Evolutionary conservation across 2,113 vertebrate genomes (phyloP).

Genomic region (Neolamprologus brichardi): DNA sequence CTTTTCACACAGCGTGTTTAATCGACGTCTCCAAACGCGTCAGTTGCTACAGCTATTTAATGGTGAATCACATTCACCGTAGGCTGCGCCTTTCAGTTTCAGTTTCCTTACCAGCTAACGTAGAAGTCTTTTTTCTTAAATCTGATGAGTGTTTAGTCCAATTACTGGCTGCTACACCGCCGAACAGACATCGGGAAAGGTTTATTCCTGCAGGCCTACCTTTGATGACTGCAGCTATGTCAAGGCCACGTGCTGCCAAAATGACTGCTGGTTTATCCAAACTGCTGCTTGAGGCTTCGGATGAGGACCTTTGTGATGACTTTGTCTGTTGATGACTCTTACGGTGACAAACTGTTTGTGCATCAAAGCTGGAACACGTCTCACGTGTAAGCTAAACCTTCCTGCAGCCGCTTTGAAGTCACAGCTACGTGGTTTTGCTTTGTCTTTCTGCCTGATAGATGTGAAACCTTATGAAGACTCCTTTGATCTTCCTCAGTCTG

Average conservation of each 20-base stretch:
- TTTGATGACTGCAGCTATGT: neutral
- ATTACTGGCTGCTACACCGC: neutral
- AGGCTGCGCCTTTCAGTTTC: neutral
- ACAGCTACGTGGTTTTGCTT: neutral
- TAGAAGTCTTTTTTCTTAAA: neutral
- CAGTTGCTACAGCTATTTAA: neutral
- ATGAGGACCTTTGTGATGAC: neutral
- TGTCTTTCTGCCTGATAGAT: neutral
- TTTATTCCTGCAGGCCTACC: neutral
- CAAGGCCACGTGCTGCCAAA: neutral
- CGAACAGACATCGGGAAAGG: neutral
- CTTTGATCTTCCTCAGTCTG: neutral
- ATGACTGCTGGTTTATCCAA: neutral
- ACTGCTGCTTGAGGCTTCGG: neutral
- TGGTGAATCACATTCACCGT: neutral
- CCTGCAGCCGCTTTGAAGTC: neutral
- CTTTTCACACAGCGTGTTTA: neutral
- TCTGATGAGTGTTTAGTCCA: neutral
- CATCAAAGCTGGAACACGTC: neutral
- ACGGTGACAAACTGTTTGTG: neutral
- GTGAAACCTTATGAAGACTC: neutral
- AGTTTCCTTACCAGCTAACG: neutral
- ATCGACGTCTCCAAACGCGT: neutral
- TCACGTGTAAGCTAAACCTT: neutral
- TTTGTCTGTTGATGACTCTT: neutral